Base-by-base conservation (phyloP, 2,113 vertebrate species). In the Megaceryle maxima region DNA sequence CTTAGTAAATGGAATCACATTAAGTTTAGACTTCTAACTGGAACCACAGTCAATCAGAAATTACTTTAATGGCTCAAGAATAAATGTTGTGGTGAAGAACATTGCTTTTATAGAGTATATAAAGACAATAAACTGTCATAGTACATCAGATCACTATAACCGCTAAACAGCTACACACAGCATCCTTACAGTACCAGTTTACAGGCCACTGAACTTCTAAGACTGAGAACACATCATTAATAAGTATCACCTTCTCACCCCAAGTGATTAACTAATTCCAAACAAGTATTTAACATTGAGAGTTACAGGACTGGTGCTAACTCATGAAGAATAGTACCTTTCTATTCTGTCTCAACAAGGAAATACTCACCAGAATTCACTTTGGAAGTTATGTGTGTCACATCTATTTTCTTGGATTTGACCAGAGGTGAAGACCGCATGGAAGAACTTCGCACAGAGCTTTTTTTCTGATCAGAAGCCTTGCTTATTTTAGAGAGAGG, bases 401-500 rank as follows among this genome's bases (percentile, higher is more conserved):
- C 93, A 80, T 99, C 98, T 11, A 98, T 97, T 64, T 98, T 99
- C 92, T 98, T 98, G 55, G 98, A 97, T 44, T 98, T 98, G 53
- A 95, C 25, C 31, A 97, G 94, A 35, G 97, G 95, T 0, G 90
- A 95, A 2, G 96, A 95, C 51, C 97, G 98, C 21, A 68, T 26
- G 6, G 98, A 95, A 83, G 98, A 87, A 22, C 83, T 74, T 72
- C 94, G 96, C 35, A 53, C 11, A 1, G 57, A 83, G n/a, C 46
- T 85, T 97, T 98, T 99, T 75, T 94, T 99, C 69, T 97, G 97
- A 59, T 99, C 98, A n/a, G 97, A 96, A 79, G 98, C 98, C 97
- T 99, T 99, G 96, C 97, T 99, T 96, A 99, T 99, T 97, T 99
- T 99, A 25, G 99, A 99, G 64, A 99, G 98, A 7, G 99, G 99